Evolutionary conservation across 2,888 invertebrate genomes (phyloP).

Genomic region (Caenorhabditis becei): DNA sequence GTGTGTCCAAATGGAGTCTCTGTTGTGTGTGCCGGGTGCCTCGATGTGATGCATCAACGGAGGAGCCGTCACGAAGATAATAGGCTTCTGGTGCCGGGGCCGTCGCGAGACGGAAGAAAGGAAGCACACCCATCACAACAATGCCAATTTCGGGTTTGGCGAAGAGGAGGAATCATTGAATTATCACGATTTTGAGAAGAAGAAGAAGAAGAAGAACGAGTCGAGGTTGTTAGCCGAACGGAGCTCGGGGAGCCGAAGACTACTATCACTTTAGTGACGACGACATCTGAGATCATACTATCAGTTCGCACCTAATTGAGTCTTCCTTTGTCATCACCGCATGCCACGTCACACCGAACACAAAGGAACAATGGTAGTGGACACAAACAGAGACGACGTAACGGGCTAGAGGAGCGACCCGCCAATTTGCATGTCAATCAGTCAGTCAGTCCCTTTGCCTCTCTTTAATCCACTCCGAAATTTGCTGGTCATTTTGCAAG

Average conservation of each 20-base stretch:
- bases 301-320: too few relatives aligned
- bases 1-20: neutral
- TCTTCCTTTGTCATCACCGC: too few relatives aligned
- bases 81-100: slow-evolving; percentile 47
- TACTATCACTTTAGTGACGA: too few relatives aligned
- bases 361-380: neutral
- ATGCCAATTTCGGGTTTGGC: slow-evolving; percentile 35
- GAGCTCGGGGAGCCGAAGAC: neutral
- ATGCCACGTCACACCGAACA: neutral
- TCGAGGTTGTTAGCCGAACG: neutral
- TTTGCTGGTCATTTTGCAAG: slow-evolving; percentile 47
- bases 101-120: slow-evolving; percentile 8
- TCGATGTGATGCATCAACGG: slow-evolving; percentile 2
- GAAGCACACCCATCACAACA: slow-evolving; percentile 42
- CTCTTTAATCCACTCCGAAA: slow-evolving; percentile 50
- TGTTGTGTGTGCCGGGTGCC: neutral
- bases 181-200: slow-evolving; percentile 36
- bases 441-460: slow-evolving; percentile 13
- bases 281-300: too few relatives aligned
- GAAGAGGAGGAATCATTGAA: slow-evolving; percentile 39
- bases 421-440: slow-evolving; percentile 59
- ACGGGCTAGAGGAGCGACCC: slow-evolving; percentile 6
- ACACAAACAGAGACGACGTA: neutral
- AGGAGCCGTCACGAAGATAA: slow-evolving; percentile 27
- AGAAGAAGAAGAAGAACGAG: neutral